Conservation (phyloP, 2,888 invertebrate species). For the Blastobasis lacticolella region DNA sequence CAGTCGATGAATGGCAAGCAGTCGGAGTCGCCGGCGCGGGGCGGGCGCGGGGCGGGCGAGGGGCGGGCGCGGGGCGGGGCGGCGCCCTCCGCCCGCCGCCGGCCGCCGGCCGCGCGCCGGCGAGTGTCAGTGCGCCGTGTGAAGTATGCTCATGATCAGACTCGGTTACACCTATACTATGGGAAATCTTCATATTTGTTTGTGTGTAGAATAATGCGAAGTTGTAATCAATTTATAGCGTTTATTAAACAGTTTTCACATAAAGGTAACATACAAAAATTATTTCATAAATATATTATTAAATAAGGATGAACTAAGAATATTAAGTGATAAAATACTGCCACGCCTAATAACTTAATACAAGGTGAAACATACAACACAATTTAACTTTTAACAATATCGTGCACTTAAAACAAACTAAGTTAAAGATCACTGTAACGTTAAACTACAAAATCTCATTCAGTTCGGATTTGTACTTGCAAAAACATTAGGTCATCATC, state of each 20-base stretch:
- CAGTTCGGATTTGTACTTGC: constrained; percentile 73
- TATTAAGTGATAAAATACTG: constrained; percentile 64
- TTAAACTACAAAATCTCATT: constrained; percentile 71
- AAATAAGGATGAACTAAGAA: constrained; percentile 58
- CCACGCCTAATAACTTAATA: constrained; percentile 68
- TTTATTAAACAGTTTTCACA: constrained; percentile 70
- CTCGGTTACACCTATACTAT: constrained; percentile 7
- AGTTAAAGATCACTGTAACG: constrained; percentile 69
- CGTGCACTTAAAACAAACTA: constrained; percentile 70
- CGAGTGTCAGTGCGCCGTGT: constrained; percentile 40
- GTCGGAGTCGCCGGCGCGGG: no score
- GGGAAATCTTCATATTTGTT: constrained; percentile 15
- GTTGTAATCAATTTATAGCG: constrained; percentile 62
- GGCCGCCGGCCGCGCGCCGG: no score
- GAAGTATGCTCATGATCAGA: constrained; percentile 19
- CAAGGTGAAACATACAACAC: constrained; percentile 71
- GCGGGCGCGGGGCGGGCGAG: no score
- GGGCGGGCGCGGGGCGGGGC: no score
- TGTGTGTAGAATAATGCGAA: constrained; percentile 66
- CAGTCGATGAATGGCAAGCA: constrained; percentile 37
- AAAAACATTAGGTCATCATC: constrained; percentile 60
- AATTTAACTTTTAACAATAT: constrained; percentile 66
- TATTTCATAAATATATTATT: constrained; percentile 59
- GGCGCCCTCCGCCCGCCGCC: no score
- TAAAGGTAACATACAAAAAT: constrained; percentile 69